These are phyloP conservation scores for Scyliorhinus canicula DNA, from an alignment of 2,797 vertebrate genomes.

Conservation along the genomic window DNA sequence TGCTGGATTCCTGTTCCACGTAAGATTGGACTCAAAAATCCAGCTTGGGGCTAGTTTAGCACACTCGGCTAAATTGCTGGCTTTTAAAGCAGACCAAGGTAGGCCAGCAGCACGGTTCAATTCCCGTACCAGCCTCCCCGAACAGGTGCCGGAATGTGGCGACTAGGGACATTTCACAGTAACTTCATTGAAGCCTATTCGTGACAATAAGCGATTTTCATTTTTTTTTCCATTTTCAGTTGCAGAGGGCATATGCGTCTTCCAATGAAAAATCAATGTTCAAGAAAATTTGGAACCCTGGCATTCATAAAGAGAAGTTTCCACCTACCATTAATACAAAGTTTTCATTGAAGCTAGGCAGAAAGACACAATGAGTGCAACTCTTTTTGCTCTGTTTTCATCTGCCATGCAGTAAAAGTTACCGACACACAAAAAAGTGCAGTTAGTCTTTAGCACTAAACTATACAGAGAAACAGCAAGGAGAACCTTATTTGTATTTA, in stretches of 20 bases:
- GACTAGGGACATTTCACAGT: too few relatives aligned
- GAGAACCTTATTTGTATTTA: not conserved
- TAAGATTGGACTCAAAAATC: not conserved
- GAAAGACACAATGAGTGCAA: not conserved
- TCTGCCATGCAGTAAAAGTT: too few relatives aligned
- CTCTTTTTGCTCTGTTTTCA: not conserved
- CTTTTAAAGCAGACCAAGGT: too few relatives aligned
- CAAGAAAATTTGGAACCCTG: not conserved
- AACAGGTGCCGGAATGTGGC: too few relatives aligned
- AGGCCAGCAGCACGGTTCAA: too few relatives aligned
- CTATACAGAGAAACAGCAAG: not conserved
- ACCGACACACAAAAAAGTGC: not conserved
- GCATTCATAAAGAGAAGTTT: too few relatives aligned
- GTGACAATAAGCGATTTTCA: too few relatives aligned
- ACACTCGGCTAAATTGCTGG: too few relatives aligned
- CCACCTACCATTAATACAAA: not conserved
- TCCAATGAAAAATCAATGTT: not conserved
- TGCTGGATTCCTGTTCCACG: not conserved
- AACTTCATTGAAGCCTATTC: too few relatives aligned
- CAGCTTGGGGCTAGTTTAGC: too few relatives aligned
- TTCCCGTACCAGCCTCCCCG: too few relatives aligned
- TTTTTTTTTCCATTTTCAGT: too few relatives aligned
- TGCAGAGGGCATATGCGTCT: not conserved
- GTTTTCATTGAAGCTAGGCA: not conserved
- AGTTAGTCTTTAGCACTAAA: not conserved